Percentiles rank a stretch among this genome's conserved stretches.
Conservation (phyloP, 92 coral and sea anemone genomes). For the Bergia puertoricense region DNA sequence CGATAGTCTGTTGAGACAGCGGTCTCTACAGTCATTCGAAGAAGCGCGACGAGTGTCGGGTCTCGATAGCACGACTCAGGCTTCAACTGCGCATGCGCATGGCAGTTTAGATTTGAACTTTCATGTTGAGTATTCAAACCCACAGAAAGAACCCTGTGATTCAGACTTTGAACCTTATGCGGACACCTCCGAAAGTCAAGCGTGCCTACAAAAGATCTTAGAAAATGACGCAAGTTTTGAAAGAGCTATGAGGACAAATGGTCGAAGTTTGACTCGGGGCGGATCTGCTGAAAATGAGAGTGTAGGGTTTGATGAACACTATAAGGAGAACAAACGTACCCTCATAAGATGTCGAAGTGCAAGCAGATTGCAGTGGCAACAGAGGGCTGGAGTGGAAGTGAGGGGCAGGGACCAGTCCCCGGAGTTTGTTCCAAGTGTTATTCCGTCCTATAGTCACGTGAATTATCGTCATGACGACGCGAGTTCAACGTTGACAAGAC, state of each 20-base stretch:
- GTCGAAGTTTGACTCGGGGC: not conserved
- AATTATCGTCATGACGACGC: not conserved
- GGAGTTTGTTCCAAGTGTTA: conserved; percentile 37
- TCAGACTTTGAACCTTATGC: not conserved
- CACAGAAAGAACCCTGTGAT: not conserved
- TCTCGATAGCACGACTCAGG: not conserved
- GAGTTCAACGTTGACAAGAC: not conserved
- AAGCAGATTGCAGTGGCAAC: conserved; percentile 20
- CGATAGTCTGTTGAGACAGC: conserved; percentile 7
- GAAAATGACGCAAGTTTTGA: not conserved
- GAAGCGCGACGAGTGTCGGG: conserved; percentile 54
- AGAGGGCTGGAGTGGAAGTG: conserved; percentile 10
- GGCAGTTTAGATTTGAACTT: not conserved
- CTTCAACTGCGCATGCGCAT: not conserved
- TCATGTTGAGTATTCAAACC: not conserved
- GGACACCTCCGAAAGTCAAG: not conserved
- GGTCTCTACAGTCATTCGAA: conserved; percentile 65
- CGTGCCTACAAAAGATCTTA: not conserved
- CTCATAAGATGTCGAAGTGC: conserved; percentile 47
- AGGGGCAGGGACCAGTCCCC: conserved; percentile 43
- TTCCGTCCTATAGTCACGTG: conserved; percentile 23
- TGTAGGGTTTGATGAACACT: not conserved
- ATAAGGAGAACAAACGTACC: not conserved
- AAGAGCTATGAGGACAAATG: not conserved
- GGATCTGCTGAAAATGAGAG: not conserved